Evolutionary conservation across 2,113 vertebrate genomes (phyloP).

Genomic region (Lepus americanus): DNA sequence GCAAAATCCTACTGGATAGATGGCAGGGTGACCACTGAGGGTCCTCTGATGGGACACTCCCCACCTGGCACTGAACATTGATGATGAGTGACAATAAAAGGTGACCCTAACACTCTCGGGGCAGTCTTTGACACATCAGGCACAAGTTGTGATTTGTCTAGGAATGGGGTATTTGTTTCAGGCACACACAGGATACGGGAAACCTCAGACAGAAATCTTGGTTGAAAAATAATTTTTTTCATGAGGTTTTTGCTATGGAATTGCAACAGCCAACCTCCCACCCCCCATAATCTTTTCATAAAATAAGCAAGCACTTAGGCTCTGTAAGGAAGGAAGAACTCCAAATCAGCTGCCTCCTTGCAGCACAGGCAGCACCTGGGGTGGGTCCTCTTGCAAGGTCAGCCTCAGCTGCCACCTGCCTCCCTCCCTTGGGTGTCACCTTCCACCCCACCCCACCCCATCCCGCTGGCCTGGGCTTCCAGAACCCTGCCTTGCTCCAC

Average conservation of each 20-base stretch:
- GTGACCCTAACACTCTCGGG: accelerated
- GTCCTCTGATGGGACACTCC: not conserved
- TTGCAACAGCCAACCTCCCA: not conserved
- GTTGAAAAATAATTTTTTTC: not conserved
- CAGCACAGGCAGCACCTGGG: not conserved
- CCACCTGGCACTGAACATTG: not conserved
- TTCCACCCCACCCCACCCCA: not conserved
- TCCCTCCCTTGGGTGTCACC: not conserved
- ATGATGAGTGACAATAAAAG: not conserved
- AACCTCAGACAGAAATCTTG: not conserved
- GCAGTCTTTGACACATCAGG: accelerated
- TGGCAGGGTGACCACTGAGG: accelerated
- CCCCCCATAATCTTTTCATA: not conserved
- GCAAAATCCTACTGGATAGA: not conserved
- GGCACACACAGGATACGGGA: not conserved
- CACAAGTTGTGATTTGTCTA: accelerated
- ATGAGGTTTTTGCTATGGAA: not conserved
- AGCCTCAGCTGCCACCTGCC: not conserved
- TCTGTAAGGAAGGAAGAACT: not conserved
- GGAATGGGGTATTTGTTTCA: accelerated
- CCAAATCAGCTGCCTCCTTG: not conserved
- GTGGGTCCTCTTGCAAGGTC: not conserved
- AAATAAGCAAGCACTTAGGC: constrained; percentile 2
- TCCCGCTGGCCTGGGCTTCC: not conserved
- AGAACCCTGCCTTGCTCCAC: not conserved